Percentiles rank a stretch among this genome's conserved stretches.
Conservation (phyloP, 2,113 vertebrate species). For the Dunckerocampus dactyliophorus region DNA sequence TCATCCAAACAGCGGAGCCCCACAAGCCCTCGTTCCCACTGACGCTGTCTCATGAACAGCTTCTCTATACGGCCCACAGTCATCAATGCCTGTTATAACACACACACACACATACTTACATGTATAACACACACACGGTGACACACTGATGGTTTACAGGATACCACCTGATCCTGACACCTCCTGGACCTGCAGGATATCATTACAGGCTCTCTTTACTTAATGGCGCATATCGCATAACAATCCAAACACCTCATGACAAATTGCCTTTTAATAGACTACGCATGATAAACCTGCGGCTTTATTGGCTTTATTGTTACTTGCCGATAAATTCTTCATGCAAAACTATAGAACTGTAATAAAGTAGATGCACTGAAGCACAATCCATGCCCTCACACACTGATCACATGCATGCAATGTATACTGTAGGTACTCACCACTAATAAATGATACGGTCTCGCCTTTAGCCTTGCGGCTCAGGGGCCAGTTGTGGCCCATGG, state of each 20-base stretch:
- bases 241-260: conserved; percentile 27
- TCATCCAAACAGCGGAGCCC: conserved; percentile 56
- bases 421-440: too few species aligned
- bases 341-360: neutral
- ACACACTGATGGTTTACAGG: conserved; percentile 15
- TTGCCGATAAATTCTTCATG: neutral
- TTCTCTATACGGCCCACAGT: conserved; percentile 67
- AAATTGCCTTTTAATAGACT: neutral
- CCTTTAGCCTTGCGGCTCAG: too few species aligned
- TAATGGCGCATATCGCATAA: conserved; percentile 30
- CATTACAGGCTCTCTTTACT: conserved; percentile 36
- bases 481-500: too few species aligned
- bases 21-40: conserved; percentile 62
- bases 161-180: conserved; percentile 44
- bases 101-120: neutral
- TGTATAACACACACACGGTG: conserved; percentile 19
- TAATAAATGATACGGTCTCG: too few species aligned
- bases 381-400: too few species aligned
- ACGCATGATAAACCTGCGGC: too few species aligned
- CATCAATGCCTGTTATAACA: conserved; percentile 64
- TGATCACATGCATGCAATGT: too few species aligned
- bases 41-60: conserved; percentile 68
- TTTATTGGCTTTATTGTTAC: too few species aligned
- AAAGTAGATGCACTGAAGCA: too few species aligned
- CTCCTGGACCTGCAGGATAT: conserved; percentile 31